These are phyloP conservation scores for Chironomus tentans DNA, from an alignment of 2,888 invertebrate genomes.

Conservation along the genomic window DNA sequence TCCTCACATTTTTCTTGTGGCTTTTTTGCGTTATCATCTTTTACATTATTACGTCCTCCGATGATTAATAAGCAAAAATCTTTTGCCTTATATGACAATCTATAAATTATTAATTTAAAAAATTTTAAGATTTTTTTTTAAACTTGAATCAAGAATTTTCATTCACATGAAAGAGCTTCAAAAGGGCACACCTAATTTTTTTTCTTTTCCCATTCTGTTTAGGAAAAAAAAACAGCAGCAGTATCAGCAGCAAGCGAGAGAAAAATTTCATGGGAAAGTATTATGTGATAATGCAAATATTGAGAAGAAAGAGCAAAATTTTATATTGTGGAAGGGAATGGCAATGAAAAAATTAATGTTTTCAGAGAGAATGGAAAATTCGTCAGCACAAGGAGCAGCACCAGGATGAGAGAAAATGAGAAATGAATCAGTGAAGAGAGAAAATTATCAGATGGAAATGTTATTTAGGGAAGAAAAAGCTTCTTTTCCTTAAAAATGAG, in stretches of 20 bases:
- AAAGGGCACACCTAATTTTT: constrained; percentile 26
- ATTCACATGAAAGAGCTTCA: not conserved
- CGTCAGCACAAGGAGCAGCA: no score
- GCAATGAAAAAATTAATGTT: not conserved
- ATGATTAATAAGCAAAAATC: not conserved
- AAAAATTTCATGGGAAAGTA: constrained; percentile 1
- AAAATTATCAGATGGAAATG: not conserved
- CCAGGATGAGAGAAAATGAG: not conserved
- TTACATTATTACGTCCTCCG: not conserved
- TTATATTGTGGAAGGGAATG: constrained; percentile 3
- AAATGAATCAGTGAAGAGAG: not conserved
- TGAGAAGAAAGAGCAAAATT: not conserved
- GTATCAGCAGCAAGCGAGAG: not conserved
- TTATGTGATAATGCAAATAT: not conserved
- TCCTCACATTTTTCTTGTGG: not conserved
- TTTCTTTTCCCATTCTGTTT: not conserved
- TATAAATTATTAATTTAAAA: not conserved
- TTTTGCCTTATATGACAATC: no score
- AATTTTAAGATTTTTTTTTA: not conserved
- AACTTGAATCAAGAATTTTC: no score
- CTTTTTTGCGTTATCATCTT: not conserved
- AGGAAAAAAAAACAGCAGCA: not conserved
- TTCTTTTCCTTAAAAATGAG: not conserved
- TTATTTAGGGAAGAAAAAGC: not conserved
- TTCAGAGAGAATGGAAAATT: not conserved